phyloP scores from a whole-genome alignment of 2,888 invertebrate species.

The Nebria brevicollis region DNA sequence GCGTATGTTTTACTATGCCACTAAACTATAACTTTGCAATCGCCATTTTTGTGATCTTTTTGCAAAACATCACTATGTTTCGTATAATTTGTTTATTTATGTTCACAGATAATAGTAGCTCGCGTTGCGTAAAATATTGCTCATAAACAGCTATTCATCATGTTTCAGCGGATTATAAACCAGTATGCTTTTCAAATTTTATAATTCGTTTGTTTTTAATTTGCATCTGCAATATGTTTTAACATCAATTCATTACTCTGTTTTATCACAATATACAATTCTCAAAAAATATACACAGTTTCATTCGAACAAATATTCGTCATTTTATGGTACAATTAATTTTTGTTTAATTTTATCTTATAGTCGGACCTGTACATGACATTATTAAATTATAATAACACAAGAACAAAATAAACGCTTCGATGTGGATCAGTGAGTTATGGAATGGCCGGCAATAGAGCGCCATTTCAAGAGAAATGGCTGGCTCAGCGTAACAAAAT shows the following conservation, averaged over 20 bases:
- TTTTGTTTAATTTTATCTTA: background rate
- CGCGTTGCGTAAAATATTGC: background rate
- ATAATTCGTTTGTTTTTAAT: background rate
- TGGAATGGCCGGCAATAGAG: constrained; percentile 2
- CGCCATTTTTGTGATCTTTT: background rate
- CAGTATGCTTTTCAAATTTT: background rate
- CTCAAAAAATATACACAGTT: too few species aligned
- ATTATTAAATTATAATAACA: constrained; percentile 44
- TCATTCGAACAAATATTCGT: too few species aligned
- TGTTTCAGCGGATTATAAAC: background rate
- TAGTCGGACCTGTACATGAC: constrained; percentile 21
- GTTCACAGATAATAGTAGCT: background rate
- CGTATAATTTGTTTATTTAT: background rate
- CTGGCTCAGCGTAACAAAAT: too few species aligned
- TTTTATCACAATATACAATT: background rate
- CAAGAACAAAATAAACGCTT: constrained; percentile 41
- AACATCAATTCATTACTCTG: background rate
- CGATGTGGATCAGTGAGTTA: constrained; percentile 35
- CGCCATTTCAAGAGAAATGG: background rate
- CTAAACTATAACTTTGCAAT: background rate
- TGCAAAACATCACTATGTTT: background rate
- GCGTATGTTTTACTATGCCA: background rate
- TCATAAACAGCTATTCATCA: background rate
- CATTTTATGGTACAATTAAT: too few species aligned
- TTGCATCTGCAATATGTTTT: background rate